Evolutionary conservation across 2,113 vertebrate genomes (phyloP).

Genomic region (Furnarius figulus): DNA sequence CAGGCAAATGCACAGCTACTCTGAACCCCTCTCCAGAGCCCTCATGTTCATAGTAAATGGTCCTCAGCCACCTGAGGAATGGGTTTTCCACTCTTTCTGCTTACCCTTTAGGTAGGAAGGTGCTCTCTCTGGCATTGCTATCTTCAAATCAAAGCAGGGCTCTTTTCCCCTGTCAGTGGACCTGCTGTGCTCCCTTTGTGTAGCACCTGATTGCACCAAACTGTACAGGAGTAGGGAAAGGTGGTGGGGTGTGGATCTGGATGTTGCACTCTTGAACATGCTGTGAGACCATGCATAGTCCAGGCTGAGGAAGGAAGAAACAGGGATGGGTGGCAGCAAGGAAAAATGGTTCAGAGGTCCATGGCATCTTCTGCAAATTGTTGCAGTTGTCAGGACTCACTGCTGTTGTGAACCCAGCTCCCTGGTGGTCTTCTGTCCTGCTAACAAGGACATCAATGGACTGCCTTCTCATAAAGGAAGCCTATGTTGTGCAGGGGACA

Average conservation of each 20-base stretch:
- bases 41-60: neutral
- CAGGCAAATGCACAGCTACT: neutral
- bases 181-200: neutral
- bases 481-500: neutral
- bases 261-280: fast-evolving
- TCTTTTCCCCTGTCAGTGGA: neutral
- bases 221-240: neutral
- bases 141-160: neutral
- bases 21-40: fast-evolving
- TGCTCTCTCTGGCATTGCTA: neutral
- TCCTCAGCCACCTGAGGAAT: neutral
- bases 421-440: neutral
- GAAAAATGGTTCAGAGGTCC: neutral
- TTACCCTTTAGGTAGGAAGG: neutral
- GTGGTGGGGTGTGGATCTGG: fast-evolving
- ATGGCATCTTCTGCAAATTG: neutral
- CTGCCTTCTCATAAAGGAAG: constrained; percentile 29
- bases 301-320: neutral
- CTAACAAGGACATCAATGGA: neutral
- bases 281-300: fast-evolving
- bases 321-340: neutral
- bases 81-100: neutral
- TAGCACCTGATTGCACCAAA: neutral
- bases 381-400: neutral
- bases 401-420: neutral